These are phyloP conservation scores for Pachycephala philippinensis DNA, from an alignment of 2,113 vertebrate species.

Conservation along the genomic window DNA sequence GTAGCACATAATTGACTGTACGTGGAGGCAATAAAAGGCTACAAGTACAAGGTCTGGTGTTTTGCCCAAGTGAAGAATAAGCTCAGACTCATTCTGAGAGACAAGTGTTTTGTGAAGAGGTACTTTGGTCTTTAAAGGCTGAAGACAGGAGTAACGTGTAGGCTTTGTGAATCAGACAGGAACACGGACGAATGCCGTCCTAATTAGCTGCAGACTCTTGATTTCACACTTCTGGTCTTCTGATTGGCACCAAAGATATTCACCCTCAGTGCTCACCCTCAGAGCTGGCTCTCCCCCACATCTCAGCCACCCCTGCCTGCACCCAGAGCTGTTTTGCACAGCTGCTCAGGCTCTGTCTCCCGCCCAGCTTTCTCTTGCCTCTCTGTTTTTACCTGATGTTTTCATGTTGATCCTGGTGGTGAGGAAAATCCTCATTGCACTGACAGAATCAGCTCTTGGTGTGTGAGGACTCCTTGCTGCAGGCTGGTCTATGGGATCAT, in stretches of 20 bases:
- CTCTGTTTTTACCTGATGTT: neutral
- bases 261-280: neutral
- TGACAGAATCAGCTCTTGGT: neutral
- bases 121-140: neutral
- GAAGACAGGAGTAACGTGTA: neutral
- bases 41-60: neutral
- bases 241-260: neutral
- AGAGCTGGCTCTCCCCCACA: neutral
- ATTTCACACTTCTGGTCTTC: neutral
- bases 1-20: neutral
- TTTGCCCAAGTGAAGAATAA: neutral
- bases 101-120: neutral
- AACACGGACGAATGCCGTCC: neutral
- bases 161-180: neutral
- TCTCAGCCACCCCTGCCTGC: fast-evolving
- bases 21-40: neutral
- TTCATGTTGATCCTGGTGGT: neutral
- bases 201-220: neutral
- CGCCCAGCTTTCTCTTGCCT: neutral
- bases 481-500: too few species aligned
- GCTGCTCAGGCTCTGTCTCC: neutral
- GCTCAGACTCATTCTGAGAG: neutral
- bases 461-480: neutral
- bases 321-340: neutral
- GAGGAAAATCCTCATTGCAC: neutral